Percentiles rank a stretch among this genome's conserved stretches.
Evolutionary conservation across 2,888 invertebrate genomes (phyloP).

Genomic region (Lordiphosa andalusiaca): DNA sequence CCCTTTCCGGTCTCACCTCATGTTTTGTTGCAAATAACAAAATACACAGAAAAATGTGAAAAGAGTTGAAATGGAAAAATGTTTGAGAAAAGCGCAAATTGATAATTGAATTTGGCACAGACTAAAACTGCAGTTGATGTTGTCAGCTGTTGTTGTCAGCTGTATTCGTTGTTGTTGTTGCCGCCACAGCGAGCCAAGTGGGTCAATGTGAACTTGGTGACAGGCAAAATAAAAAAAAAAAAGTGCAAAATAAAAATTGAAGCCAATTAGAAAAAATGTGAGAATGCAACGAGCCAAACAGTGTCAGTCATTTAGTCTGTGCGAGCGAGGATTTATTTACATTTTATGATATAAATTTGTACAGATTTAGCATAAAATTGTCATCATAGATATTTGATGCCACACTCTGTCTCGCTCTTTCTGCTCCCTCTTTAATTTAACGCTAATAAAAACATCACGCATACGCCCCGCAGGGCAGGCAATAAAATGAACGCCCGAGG

Average conservation of each 20-base stretch:
- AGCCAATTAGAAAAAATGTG: constrained; percentile 36
- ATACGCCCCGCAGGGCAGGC: constrained; percentile 62
- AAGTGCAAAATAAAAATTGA: constrained; percentile 25
- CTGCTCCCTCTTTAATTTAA: constrained; percentile 56
- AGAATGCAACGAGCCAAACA: constrained; percentile 14
- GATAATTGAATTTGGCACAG: constrained; percentile 72
- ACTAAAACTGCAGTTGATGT: constrained; percentile 55
- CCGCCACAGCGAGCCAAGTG: constrained; percentile 49
- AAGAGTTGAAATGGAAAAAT: constrained; percentile 17
- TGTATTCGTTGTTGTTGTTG: constrained; percentile 20
- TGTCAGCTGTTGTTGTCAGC: constrained; percentile 13
- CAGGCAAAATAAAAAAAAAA: constrained; percentile 23
- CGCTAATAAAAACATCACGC: constrained; percentile 71
- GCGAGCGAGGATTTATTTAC: background rate
- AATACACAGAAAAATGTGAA: constrained; percentile 7
- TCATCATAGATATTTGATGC: constrained; percentile 37
- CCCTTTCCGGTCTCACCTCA: background rate
- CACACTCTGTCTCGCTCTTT: constrained; percentile 14
- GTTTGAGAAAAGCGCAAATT: constrained; percentile 56
- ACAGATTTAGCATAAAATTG: no score
- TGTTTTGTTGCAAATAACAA: background rate
- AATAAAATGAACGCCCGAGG: constrained; percentile 55
- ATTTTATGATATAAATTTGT: no score
- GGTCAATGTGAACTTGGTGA: constrained; percentile 57
- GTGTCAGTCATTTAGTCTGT: background rate